A percentile compares a stretch with the other conserved stretches of the same genome.
phyloP scores from a whole-genome alignment of 2,113 vertebrate species.

The Hoplias malabaricus region DNA sequence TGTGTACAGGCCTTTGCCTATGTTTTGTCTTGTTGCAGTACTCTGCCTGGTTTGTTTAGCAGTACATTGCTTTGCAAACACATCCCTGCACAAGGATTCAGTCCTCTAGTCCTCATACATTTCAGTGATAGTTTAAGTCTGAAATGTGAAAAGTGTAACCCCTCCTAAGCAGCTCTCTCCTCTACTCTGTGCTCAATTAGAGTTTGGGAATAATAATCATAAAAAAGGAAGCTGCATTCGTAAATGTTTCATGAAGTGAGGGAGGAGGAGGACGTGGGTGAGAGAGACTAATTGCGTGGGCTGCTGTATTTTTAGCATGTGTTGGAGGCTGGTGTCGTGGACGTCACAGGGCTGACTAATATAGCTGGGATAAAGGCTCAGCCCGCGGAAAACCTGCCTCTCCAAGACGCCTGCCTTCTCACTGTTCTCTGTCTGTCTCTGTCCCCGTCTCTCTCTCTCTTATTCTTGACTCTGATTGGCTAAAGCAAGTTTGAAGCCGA shows the following conservation, averaged over 20 bases:
- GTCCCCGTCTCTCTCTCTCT: too few species aligned
- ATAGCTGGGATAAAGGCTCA: slow-evolving; percentile 35
- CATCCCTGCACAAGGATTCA: neutral
- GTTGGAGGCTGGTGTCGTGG: slow-evolving; percentile 44
- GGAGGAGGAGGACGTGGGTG: slow-evolving; percentile 24
- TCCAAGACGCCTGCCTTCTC: slow-evolving; percentile 1
- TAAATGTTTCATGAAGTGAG: slow-evolving; percentile 47
- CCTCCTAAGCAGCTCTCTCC: neutral
- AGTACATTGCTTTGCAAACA: neutral
- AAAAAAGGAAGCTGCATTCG: slow-evolving; percentile 17
- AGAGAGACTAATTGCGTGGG: slow-evolving; percentile 45
- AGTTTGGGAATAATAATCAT: slow-evolving; percentile 7
- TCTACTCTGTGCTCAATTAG: neutral
- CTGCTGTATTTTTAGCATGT: slow-evolving; percentile 43
- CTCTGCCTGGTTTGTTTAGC: neutral
- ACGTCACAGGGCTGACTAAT: slow-evolving; percentile 47
- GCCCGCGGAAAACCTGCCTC: slow-evolving; percentile 16
- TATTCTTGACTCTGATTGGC: slow-evolving; percentile 24
- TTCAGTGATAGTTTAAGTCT: neutral
- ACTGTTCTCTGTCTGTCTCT: slow-evolving; percentile 10
- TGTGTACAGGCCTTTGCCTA: neutral
- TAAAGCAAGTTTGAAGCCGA: neutral
- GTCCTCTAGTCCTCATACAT: neutral
- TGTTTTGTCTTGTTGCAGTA: neutral
- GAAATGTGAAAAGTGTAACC: neutral